Percentiles rank a stretch among this genome's conserved stretches.
Evolutionary conservation across 2,888 invertebrate genomes (phyloP).

Genomic region (Drosophila meridiana): DNA sequence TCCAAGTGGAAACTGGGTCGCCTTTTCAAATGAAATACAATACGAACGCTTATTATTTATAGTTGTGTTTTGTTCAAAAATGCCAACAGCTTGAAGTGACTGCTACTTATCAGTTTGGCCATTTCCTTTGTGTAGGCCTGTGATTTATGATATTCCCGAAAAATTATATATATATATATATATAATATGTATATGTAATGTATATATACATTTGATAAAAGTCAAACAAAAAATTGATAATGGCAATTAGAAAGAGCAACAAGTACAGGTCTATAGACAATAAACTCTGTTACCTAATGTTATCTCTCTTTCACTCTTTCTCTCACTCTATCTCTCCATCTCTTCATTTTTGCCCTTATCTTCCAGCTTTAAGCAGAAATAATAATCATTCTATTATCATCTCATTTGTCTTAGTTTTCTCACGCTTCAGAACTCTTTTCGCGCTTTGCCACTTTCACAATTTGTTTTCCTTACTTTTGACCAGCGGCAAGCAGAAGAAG

Average conservation of each 20-base stretch:
- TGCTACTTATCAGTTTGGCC: conserved; percentile 56
- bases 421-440: conserved; percentile 63
- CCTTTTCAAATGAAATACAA: conserved; percentile 72
- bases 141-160: conserved; percentile 36
- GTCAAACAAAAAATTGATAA: conserved; percentile 1
- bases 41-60: conserved; percentile 69
- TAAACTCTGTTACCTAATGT: conserved; percentile 8
- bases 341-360: background rate
- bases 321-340: conserved; percentile 13
- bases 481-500: conserved; percentile 35
- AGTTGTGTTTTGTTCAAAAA: conserved; percentile 53
- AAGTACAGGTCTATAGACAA: conserved; percentile 20
- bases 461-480: conserved; percentile 71
- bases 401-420: conserved; percentile 74
- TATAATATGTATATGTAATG: no score
- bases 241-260: conserved; percentile 37
- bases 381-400: conserved; percentile 68
- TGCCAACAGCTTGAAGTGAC: conserved; percentile 33
- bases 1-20: conserved; percentile 45
- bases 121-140: conserved; percentile 23
- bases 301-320: conserved; percentile 23
- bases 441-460: conserved; percentile 72
- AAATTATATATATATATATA: background rate
- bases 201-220: background rate
- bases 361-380: conserved; percentile 47